These are phyloP conservation scores for Ctenochaetus hawaiiensis DNA, from an alignment of 2,797 vertebrate species.

Conservation along the genomic window DNA sequence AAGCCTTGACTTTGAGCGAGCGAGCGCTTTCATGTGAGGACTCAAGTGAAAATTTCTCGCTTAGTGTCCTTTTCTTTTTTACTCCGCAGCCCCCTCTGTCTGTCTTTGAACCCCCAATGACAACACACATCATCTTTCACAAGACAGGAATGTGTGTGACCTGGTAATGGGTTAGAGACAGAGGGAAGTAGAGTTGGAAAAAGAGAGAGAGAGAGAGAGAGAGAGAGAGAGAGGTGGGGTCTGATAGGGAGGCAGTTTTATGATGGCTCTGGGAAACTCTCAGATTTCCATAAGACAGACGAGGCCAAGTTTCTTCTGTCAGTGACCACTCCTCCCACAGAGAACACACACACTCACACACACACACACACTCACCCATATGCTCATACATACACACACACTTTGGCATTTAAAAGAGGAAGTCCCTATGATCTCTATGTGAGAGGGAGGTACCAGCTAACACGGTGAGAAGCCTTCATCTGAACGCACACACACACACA, in stretches of 20 bases:
- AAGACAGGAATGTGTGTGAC: slow-evolving; percentile 80
- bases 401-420: slow-evolving; percentile 69
- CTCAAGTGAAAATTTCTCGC: slow-evolving; percentile 77
- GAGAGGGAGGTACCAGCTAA: slow-evolving; percentile 84
- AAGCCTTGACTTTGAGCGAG: slow-evolving; percentile 83
- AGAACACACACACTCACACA: slow-evolving; percentile 70
- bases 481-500: slow-evolving; percentile 61
- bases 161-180: slow-evolving; percentile 72
- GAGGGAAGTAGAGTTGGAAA: neutral
- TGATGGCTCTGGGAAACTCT: slow-evolving; percentile 95
- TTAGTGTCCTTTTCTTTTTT: slow-evolving; percentile 75
- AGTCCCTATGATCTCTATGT: slow-evolving; percentile 90
- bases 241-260: slow-evolving; percentile 92
- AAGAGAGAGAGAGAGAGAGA: slow-evolving; percentile 73
- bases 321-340: slow-evolving; percentile 92
- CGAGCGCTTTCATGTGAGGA: slow-evolving; percentile 77
- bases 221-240: slow-evolving; percentile 73
- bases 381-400: slow-evolving; percentile 58
- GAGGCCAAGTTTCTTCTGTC: slow-evolving; percentile 96
- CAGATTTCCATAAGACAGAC: slow-evolving; percentile 94
- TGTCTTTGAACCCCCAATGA: slow-evolving; percentile 80
- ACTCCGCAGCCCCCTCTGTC: slow-evolving; percentile 49
- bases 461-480: slow-evolving; percentile 84
- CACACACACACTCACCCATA: slow-evolving; percentile 51
- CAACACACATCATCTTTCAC: slow-evolving; percentile 83